Evolutionary conservation across 2,888 invertebrate species (phyloP).

Genomic region (Ichneumon xanthorius): DNA sequence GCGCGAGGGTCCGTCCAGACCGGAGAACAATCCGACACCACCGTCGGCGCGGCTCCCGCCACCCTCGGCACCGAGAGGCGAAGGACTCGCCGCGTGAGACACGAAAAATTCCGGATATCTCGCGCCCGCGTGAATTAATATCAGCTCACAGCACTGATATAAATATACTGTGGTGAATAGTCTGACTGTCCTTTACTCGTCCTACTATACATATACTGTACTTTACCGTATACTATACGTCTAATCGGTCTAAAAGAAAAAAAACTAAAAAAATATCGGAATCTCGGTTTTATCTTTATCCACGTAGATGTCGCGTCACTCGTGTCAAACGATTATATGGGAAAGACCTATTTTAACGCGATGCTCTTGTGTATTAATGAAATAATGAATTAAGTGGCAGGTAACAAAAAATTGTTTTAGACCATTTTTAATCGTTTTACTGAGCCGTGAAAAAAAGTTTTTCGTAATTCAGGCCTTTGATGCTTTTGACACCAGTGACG

Average conservation of each 20-base stretch:
- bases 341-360: not conserved
- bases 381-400: not conserved
- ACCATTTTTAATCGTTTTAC: not conserved
- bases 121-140: conserved; percentile 10
- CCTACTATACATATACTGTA: conserved; percentile 19
- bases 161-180: conserved; percentile 23
- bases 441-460: not conserved
- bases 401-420: not conserved
- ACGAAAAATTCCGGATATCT: conserved; percentile 20
- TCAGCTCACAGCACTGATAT: not conserved
- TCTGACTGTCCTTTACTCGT: conserved; percentile 34
- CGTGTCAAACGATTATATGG: not conserved
- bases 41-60: conserved; percentile 87
- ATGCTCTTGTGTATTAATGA: not conserved
- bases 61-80: conserved; percentile 88
- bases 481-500: not conserved
- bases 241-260: conserved; percentile 14
- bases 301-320: not conserved
- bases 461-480: not conserved
- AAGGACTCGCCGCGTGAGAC: conserved; percentile 90
- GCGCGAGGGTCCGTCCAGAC: conserved; percentile 85
- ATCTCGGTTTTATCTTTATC: not conserved
- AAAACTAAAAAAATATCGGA: not conserved
- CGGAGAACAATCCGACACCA: conserved; percentile 83
- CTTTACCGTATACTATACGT: conserved; percentile 26